Base-by-base conservation (phyloP, 1,140 invertebrate genomes). In the Drosophila aff. region DNA sequence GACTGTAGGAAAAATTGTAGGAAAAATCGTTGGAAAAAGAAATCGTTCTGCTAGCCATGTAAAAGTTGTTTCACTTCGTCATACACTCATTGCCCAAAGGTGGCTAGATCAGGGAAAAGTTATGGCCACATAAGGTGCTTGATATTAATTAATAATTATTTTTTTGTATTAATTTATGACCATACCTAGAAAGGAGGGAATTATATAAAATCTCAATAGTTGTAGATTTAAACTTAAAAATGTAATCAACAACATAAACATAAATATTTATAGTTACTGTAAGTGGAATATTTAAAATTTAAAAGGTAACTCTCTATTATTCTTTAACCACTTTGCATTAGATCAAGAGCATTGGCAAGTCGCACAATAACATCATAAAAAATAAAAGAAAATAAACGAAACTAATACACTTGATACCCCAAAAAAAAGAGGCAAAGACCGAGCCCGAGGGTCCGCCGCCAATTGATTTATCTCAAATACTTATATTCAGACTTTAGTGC, bases 51-150 rank as follows among this genome's bases (percentile, higher is more conserved):
- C 28, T 49, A n/a, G 26, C 71, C 52, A 64, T 75, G 78, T 71
- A 75, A 86, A 85, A 86, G 82, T 82, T 79, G 75, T 86, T 85
- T 74, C 50, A 58, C 65, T 76, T 81, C 33, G 47, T 44, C n/a
- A 40, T 64, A 64, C 61, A 16, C 53, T 74, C 15, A 62, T 26
- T 28, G 43, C 10, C 40, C 33, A 33, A 65, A 55, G 55, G 57
- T 64, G 31, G 41, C 11, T 10, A 15, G 21, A 26, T 36, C 11
- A 28, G 41, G 26, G 21, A 38, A 60, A 67, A 21, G 23, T 59
- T 28, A 59, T 44, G 7, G 9, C 26, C 26, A 26, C n/a, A 11
- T n/a, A 57, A 28, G 23, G 46, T 4, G 23, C 2, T 26, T 16
- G 1, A 49, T 49, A 49, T 49, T 49, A 49, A 49, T 49, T 26